Evolutionary conservation across 2,113 vertebrate species (phyloP).

Genomic region (Triplophysa siluroides): DNA sequence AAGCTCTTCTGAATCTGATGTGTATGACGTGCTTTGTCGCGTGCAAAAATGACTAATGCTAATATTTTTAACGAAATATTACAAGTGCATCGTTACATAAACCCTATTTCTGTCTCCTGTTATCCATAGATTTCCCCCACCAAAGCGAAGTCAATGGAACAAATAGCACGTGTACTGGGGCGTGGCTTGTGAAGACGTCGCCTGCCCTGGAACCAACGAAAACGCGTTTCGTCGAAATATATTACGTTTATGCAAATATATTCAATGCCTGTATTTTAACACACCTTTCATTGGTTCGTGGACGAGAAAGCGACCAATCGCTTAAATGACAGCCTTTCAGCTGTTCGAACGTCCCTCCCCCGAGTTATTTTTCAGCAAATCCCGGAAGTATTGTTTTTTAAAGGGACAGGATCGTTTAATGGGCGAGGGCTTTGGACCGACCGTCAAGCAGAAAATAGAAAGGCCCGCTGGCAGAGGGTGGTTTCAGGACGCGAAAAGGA

Average conservation of each 20-base stretch:
- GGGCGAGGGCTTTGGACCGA: slow-evolving; percentile 64
- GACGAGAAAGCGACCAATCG: slow-evolving; percentile 60
- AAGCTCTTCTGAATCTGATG: too few relatives aligned
- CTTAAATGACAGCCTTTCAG: slow-evolving; percentile 72
- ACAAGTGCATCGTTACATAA: not conserved
- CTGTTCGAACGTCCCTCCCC: slow-evolving; percentile 66
- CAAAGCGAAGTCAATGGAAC: slow-evolving; percentile 31
- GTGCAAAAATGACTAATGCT: not conserved
- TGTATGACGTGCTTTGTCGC: too few relatives aligned
- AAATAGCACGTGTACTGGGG: slow-evolving; percentile 78
- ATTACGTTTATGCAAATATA: slow-evolving; percentile 56
- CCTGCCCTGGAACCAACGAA: slow-evolving; percentile 54
- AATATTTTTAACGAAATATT: not conserved
- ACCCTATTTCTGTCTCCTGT: not conserved
- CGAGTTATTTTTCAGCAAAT: slow-evolving; percentile 52
- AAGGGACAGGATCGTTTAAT: slow-evolving; percentile 68
- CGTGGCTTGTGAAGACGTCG: slow-evolving; percentile 53
- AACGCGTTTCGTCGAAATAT: slow-evolving; percentile 47
- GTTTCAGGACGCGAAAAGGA: slow-evolving; percentile 37
- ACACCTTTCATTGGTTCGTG: slow-evolving; percentile 53
- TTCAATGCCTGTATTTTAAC: slow-evolving; percentile 6
- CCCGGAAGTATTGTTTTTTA: slow-evolving; percentile 76
- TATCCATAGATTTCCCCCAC: not conserved
- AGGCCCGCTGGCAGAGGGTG: slow-evolving; percentile 58
- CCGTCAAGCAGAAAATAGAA: slow-evolving; percentile 61